phyloP scores from a whole-genome alignment of 2,113 vertebrate species.

The Lampris megalopsis region DNA sequence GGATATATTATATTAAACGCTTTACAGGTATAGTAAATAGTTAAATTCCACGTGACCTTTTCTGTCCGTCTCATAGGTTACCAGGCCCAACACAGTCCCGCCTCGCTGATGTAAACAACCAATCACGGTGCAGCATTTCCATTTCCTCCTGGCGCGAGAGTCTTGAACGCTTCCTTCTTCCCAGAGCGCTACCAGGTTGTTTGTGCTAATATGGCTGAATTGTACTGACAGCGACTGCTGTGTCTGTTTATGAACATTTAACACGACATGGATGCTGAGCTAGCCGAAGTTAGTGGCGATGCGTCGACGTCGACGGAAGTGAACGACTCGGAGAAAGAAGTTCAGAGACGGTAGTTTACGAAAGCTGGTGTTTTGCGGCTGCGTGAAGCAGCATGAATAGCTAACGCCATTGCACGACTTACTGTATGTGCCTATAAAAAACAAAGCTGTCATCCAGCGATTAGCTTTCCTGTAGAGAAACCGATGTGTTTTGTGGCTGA shows the following conservation, averaged over 20 bases:
- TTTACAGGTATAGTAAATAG: too few species aligned
- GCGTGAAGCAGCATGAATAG: background rate
- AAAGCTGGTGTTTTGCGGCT: background rate
- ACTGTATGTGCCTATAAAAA: background rate
- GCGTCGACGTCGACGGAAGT: conserved; percentile 24
- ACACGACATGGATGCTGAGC: conserved; percentile 47
- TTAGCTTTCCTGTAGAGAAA: too few species aligned
- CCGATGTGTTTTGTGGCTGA: too few species aligned
- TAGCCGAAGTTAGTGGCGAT: too few species aligned
- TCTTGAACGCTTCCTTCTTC: conserved; percentile 16
- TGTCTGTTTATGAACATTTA: background rate
- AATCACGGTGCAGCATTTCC: conserved; percentile 34
- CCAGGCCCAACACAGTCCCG: conserved; percentile 24
- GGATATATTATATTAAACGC: too few species aligned
- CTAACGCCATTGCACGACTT: background rate
- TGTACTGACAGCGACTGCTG: background rate
- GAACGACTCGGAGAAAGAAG: conserved; percentile 30
- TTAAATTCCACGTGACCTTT: too few species aligned
- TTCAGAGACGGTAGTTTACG: conserved; percentile 49
- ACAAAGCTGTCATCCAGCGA: too few species aligned
- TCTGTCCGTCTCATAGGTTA: too few species aligned
- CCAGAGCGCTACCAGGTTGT: accelerated
- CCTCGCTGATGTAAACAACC: conserved; percentile 39
- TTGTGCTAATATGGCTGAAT: accelerated
- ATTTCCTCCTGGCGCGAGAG: conserved; percentile 46